Percentiles rank a stretch among this genome's conserved stretches.
phyloP scores from a whole-genome alignment of 2,888 invertebrate genomes.

The Nomada ferruginata region DNA sequence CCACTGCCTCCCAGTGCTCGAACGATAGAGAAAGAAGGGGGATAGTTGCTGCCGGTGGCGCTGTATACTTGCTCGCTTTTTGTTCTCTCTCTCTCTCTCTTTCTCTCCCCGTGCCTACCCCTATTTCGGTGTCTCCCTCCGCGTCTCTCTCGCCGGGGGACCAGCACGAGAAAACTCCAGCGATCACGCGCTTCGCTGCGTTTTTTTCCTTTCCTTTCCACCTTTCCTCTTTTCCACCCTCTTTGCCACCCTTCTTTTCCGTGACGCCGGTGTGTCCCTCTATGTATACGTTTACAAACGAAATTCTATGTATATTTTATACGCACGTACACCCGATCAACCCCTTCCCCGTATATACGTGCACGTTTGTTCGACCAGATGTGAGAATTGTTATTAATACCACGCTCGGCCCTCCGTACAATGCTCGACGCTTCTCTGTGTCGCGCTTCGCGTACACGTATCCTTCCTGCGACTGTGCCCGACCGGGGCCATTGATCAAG shows the following conservation, averaged over 20 bases:
- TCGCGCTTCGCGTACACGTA: constrained; percentile 10
- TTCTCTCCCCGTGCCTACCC: not conserved
- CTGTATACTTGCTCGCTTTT: constrained; percentile 39
- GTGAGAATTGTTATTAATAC: constrained; percentile 62
- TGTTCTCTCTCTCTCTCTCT: not conserved
- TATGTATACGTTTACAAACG: constrained; percentile 18
- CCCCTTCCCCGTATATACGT: constrained; percentile 15
- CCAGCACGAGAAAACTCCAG: constrained; percentile 51
- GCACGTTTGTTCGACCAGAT: constrained; percentile 38
- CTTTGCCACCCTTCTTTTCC: not conserved
- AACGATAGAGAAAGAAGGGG: constrained; percentile 29
- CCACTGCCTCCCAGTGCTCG: constrained; percentile 18
- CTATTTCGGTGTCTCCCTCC: not conserved
- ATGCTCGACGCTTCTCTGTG: constrained; percentile 18
- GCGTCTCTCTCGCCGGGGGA: constrained; percentile 26
- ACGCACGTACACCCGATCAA: constrained; percentile 37
- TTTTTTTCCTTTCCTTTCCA: constrained; percentile 38
- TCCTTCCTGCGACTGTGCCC: constrained; percentile 26
- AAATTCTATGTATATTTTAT: constrained; percentile 35
- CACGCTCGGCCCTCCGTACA: constrained; percentile 22
- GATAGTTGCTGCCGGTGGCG: constrained; percentile 12
- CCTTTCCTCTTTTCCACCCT: constrained; percentile 3
- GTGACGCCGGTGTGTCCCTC: constrained; percentile 5
- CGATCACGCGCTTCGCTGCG: constrained; percentile 60
- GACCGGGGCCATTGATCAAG: constrained; percentile 56